A percentile compares a stretch with the other conserved stretches of the same genome.
phyloP scores from a whole-genome alignment of 1,140 invertebrate genomes.

The Aporrectodea caliginosa region DNA sequence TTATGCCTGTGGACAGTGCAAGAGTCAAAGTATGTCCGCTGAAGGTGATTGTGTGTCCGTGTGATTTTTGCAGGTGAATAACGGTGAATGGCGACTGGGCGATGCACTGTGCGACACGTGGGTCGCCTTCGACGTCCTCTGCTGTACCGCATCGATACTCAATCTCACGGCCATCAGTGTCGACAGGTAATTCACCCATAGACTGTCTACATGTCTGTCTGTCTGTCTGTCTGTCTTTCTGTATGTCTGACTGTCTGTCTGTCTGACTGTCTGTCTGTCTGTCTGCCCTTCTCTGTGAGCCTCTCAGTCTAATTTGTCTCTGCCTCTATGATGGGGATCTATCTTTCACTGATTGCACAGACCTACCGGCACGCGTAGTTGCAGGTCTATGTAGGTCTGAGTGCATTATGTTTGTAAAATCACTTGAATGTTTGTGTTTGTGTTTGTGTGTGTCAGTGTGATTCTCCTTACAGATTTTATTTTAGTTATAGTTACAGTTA shows the following conservation, averaged over 20 bases:
- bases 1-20: neutral
- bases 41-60: neutral
- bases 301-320: neutral
- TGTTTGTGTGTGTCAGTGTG: no score
- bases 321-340: no score
- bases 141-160: slow-evolving; percentile 40
- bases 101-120: slow-evolving; percentile 74
- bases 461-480: no score
- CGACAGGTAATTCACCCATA: slow-evolving; percentile 56
- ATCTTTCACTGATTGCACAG: no score
- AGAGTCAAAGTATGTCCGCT: no score
- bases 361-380: no score
- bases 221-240: neutral
- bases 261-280: neutral
- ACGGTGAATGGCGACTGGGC: slow-evolving; percentile 52
- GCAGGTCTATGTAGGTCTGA: no score
- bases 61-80: neutral
- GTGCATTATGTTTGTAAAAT: no score
- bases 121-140: slow-evolving; percentile 39
- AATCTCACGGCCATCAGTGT: slow-evolving; percentile 55
- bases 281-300: neutral
- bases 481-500: no score
- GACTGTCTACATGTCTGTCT: neutral
- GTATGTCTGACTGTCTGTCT: neutral
- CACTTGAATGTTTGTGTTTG: no score